Base-by-base conservation (phyloP, 2,888 invertebrate genomes). In the Spialia ferax region DNA sequence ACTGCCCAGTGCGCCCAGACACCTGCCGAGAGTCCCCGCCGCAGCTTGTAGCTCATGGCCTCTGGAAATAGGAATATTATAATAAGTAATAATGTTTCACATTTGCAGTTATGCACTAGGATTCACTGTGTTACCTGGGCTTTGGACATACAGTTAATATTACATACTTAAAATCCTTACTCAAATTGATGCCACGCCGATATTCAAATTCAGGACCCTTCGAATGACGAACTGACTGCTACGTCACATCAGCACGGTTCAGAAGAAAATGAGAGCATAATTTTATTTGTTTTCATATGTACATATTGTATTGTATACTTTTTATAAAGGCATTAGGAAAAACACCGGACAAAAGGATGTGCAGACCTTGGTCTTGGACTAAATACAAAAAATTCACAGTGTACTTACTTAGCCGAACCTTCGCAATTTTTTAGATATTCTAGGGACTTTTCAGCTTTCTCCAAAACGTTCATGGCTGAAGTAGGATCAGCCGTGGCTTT, bases 361-460 rank as follows among this genome's bases (percentile, higher is more conserved):
- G n/a, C n/a, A 22, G 26, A 15, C 65, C 65, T 66, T 66, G 65
- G 48, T 66, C 60, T 66, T 66, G 52, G 22, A 18, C 23, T 38
- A 48, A 35, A 61, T 15, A 22, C 13, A 32, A 50, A n/a, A 65
- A 54, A 57, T 50, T 52, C 7, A 65, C 23, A 35, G 26, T 48
- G 18, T 68, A 85, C 87, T 81, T 72, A 92, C 93, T 91, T 93
- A 1, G 85, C 80, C 48, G 84, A 82, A 70, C 82, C 84, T 77
- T 93, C 90, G 63, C 82, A 85, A 62, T 83, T 84, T 85, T 89
- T 92, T 23, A 94, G 78, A 72, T 85, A 90, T 78, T 93, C 92
- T 54, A 94, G 82, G 35, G 93, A 88, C 77, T 93, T 94, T 74
- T 94, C 92, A 61, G 94, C 93, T 78, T 93, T 94, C 68, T 94